A percentile compares a stretch with the other conserved stretches of the same genome.
Evolutionary conservation across 2,113 vertebrate genomes (phyloP).

Genomic region (Melierax canorus): DNA sequence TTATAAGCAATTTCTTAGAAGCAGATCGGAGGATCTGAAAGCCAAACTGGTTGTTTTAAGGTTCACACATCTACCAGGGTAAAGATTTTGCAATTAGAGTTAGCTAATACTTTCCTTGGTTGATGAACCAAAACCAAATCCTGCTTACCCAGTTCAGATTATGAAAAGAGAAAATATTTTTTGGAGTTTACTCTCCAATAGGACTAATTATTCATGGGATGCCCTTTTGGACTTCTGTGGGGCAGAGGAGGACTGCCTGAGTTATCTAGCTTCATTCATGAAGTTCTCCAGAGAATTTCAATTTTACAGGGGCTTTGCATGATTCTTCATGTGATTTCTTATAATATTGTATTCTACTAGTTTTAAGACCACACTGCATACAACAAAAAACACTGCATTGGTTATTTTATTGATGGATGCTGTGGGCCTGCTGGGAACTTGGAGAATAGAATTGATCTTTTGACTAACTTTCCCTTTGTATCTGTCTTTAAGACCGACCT

Average conservation of each 20-base stretch:
- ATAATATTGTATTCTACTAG: not conserved
- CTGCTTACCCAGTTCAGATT: not conserved
- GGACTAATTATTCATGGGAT: conserved; percentile 60
- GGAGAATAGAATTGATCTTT: conserved; percentile 16
- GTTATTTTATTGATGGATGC: conserved; percentile 24
- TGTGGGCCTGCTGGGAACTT: not conserved
- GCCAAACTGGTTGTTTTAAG: not conserved
- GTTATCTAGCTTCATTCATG: not conserved
- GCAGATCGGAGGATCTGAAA: not conserved
- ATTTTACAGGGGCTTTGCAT: not conserved
- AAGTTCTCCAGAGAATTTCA: not conserved
- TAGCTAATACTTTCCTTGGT: not conserved
- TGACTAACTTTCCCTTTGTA: conserved; percentile 6
- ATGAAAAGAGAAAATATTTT: conserved; percentile 30
- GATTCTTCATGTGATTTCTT: not conserved
- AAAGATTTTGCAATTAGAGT: not conserved
- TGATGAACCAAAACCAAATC: not conserved
- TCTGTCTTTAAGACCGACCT: not conserved
- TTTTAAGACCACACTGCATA: not conserved
- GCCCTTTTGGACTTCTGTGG: not conserved
- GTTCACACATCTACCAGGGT: not conserved
- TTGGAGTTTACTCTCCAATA: conserved; percentile 57
- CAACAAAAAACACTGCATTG: not conserved
- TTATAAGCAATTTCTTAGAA: not conserved
- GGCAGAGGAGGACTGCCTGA: not conserved